A percentile compares a stretch with the other conserved stretches of the same genome.
Conservation (phyloP, 1,140 invertebrate species). For the Lepidurus couesii region DNA sequence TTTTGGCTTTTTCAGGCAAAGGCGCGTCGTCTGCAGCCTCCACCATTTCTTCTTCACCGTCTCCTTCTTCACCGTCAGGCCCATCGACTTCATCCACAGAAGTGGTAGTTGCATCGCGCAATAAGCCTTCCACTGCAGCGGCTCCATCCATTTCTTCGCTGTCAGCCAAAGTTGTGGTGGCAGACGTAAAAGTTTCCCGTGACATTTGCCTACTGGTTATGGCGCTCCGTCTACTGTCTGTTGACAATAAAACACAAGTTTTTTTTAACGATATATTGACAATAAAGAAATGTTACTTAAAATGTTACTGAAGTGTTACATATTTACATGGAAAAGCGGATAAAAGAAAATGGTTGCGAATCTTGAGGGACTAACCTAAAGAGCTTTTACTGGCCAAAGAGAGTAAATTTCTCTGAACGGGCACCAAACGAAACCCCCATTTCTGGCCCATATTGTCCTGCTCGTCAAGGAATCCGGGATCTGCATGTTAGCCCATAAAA, state of each 20-base stretch:
- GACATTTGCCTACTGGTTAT: constrained; percentile 15
- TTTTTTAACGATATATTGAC: too few species aligned
- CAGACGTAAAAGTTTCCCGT: constrained; percentile 21
- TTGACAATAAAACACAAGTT: background rate
- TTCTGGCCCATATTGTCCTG: background rate
- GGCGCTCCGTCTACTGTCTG: background rate
- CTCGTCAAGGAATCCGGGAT: background rate
- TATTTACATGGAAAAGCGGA: background rate
- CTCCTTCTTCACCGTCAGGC: constrained; percentile 13
- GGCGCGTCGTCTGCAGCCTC: background rate
- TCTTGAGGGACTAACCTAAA: background rate
- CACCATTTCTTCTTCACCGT: constrained; percentile 3
- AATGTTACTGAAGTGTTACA: too few species aligned
- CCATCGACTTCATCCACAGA: constrained; percentile 12
- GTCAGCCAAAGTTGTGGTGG: background rate
- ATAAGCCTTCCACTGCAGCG: background rate
- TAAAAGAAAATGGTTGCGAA: background rate
- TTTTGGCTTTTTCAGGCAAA: background rate
- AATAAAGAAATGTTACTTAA: too few species aligned
- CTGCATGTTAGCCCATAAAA: background rate
- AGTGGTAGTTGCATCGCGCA: background rate
- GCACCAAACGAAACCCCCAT: background rate
- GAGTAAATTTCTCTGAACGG: constrained; percentile 5
- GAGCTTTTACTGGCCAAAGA: background rate
- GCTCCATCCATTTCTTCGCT: background rate